Percentiles rank a stretch among this genome's conserved stretches.
Evolutionary conservation across 1,140 invertebrate species (phyloP).

Genomic region (Penaeus japonicus): DNA sequence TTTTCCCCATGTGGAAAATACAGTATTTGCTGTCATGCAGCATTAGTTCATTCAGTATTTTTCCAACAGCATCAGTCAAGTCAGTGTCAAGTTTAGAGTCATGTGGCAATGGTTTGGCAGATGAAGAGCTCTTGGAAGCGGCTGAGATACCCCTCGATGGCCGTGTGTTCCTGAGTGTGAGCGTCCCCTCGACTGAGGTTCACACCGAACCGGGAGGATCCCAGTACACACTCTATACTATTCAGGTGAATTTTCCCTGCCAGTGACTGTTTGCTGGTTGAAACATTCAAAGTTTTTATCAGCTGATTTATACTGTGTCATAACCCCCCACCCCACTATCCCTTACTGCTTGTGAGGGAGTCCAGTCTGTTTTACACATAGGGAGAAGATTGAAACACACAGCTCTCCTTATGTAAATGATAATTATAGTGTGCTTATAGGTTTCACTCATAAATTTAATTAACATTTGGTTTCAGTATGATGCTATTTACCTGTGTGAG

Average conservation of each 20-base stretch:
- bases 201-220: slow-evolving; percentile 60
- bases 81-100: slow-evolving; percentile 47
- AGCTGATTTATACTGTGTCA: neutral
- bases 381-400: neutral
- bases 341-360: neutral
- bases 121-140: slow-evolving; percentile 62
- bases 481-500: slow-evolving; percentile 55
- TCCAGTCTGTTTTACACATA: neutral
- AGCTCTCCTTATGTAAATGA: neutral
- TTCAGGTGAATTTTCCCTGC: slow-evolving; percentile 60
- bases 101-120: slow-evolving; percentile 39
- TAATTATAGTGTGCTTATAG: neutral
- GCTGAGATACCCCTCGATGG: slow-evolving; percentile 61
- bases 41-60: neutral
- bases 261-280: neutral
- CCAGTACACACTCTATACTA: slow-evolving; percentile 63
- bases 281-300: neutral
- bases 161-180: slow-evolving; percentile 63
- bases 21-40: slow-evolving; percentile 36
- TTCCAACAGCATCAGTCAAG: slow-evolving; percentile 36
- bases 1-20: slow-evolving; percentile 14
- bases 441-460: neutral
- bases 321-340: neutral
- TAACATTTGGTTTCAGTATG: slow-evolving; percentile 34
- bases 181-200: slow-evolving; percentile 62